Base-by-base conservation (phyloP, 2,888 invertebrate species). In the Andrena haemorrhoa region DNA sequence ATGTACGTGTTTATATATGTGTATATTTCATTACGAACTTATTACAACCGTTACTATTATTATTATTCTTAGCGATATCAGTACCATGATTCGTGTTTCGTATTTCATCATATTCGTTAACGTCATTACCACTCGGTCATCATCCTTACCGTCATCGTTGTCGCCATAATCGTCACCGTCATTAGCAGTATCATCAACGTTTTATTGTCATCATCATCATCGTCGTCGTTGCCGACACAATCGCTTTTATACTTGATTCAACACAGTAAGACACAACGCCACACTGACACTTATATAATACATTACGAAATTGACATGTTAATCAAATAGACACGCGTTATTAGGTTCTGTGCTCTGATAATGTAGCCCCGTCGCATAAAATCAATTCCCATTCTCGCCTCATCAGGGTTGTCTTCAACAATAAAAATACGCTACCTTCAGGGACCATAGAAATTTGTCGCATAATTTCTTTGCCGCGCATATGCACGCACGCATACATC, bases 281-380 rank as follows among this genome's bases (percentile, higher is more conserved):
- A 85, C 33, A 49, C 56, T 90, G 90, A 79, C 88, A 89, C 70
- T 41, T 29, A 60, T 89, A 90, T 89, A 89, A 90, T 91, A 91
- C 89, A 90, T 87, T 91, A 91, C 56, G 26, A 10, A 89, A 88
- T 88, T 92, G 92, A 93, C 89, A 91, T 51, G 35, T 92, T 93
- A 92, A 92, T 93, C 84, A 83, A 93, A 93, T 93, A 93, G 92
- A 92, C 90, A 89, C 90, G 90, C 90, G 69, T 83, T 84, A 75
- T 76, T 56, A 82, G 66, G 64, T 83, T 68, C 78, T 83, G 75
- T 82, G 73, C 73, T 78, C 83, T 23, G 51, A 74, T 29, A 63
- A 41, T 20, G 63, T 51, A 41, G 26, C 33, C 51, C 47, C 53
- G 51, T 47, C 58, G 53, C 51, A 49, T 16, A 53, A 35, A 31